Base-by-base conservation (phyloP, 2,888 invertebrate genomes). In the Yponomeuta malinellus region DNA sequence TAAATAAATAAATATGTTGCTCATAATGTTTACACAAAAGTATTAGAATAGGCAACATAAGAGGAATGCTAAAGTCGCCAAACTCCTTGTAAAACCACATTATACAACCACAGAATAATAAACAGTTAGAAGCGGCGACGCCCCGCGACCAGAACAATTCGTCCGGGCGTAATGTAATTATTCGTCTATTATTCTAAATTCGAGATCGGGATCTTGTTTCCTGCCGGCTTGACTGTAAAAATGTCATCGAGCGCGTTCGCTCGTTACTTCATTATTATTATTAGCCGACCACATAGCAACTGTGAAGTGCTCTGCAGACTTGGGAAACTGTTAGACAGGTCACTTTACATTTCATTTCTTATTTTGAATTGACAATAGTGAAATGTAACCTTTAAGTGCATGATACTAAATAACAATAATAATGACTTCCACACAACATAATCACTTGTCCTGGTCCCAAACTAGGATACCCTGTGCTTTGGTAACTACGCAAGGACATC, bases 161-260 rank as follows among this genome's bases (percentile, higher is more conserved):
- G 37, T 48, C 43, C 64, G 68, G 68, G 73, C 72, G 71, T 74
- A 75, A 75, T 74, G 73, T 73, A 75, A 74, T 76, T 75, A 75
- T 73, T 75, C 75, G 73, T 59, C 73, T 69, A 73, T 73, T 73
- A 73, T 71, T 37, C 67, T 67, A 67, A 43, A 59, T 10, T 64
- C 63, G 72, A 77, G 75, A 77, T 77, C 72, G 31, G 29, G 73
- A 77, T 77, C 77, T 74, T 52, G 68, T 72, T 75, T 77, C 77
- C 77, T 71, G 67, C 67, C 43, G 52, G 31, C 31, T 59, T n/a
- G 66, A 59, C 67, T 66, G 68, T 73, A 73, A 73, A 73, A 73
- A 71, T 73, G 72, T 72, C 73, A 72, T 72, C 72, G 71, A 8
- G 37, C 70, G 72, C 63, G 71, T 68, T 33, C 70, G 68, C 59